Conservation (phyloP, 2,113 vertebrate genomes). For the Tupaia chinensis region DNA sequence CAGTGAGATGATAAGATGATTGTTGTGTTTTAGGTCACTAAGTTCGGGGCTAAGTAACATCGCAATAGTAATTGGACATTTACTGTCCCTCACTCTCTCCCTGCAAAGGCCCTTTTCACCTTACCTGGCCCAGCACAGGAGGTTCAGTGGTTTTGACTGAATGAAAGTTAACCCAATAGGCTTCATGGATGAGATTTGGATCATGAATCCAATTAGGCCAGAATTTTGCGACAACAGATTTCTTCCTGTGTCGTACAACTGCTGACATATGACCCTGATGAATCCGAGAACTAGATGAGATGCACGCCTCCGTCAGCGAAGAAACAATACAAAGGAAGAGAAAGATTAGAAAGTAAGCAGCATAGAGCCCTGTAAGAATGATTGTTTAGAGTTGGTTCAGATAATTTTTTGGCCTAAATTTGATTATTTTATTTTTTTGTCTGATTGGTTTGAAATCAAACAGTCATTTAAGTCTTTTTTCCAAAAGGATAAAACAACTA, state of each 20-base stretch:
- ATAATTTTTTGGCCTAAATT: background rate
- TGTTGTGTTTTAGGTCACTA: background rate
- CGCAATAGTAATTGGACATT: background rate
- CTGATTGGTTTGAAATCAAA: constrained; percentile 2
- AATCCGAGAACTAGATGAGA: background rate
- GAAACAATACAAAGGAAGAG: background rate
- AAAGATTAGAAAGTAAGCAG: background rate
- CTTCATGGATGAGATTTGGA: constrained; percentile 1
- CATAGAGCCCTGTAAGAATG: background rate
- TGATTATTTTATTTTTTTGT: constrained; percentile 20
- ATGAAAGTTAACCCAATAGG: background rate
- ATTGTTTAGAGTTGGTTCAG: background rate
- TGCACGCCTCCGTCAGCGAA: background rate
- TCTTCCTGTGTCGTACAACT: constrained; percentile 1
- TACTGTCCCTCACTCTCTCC: background rate
- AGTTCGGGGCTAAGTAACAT: background rate
- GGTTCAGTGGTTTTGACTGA: background rate
- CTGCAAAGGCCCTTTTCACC: background rate
- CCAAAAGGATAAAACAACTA: constrained; percentile 23
- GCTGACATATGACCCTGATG: background rate
- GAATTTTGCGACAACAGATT: constrained; percentile 41
- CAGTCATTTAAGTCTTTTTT: background rate
- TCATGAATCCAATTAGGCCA: background rate
- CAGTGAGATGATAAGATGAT: background rate
- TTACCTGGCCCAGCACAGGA: background rate